Percentiles rank a stretch among this genome's conserved stretches.
These are phyloP conservation scores for Drosophila rhopaloa DNA, from an alignment of 1,140 invertebrate genomes.

Conservation along the genomic window DNA sequence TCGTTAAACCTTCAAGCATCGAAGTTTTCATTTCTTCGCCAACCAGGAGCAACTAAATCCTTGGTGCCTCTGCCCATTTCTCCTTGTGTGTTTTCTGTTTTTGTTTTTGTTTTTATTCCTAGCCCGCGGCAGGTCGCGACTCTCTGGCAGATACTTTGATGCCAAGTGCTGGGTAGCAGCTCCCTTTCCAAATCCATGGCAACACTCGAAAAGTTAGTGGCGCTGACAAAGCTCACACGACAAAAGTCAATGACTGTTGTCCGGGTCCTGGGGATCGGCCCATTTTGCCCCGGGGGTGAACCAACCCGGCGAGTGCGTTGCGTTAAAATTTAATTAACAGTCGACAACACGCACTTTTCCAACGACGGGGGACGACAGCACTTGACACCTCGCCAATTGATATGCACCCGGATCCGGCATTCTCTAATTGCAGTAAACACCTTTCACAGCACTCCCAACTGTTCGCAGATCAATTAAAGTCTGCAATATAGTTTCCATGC, in stretches of 20 bases:
- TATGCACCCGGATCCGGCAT: conserved; percentile 2
- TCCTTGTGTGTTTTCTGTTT: not conserved
- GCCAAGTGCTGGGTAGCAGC: conserved; percentile 35
- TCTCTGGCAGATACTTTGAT: conserved; percentile 54
- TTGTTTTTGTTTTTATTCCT: conserved; percentile 4
- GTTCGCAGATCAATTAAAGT: not conserved
- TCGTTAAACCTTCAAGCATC: conserved; percentile 81
- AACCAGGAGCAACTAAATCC: conserved; percentile 58
- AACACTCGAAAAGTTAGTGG: conserved; percentile 63
- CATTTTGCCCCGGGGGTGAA: conserved; percentile 1
- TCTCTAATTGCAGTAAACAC: conserved; percentile 9
- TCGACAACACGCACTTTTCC: conserved; percentile 41
- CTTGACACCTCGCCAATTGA: conserved; percentile 28
- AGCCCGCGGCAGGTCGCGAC: conserved; percentile 53
- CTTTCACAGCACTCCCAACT: not conserved
- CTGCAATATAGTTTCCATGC: not conserved
- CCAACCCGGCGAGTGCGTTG: conserved; percentile 54
- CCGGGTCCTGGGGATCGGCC: not conserved
- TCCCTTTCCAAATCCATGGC: conserved; percentile 28
- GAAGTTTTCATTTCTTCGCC: conserved; percentile 74
- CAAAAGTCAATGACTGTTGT: conserved; percentile 62
- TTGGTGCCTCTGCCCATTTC: conserved; percentile 11
- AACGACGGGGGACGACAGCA: not conserved
- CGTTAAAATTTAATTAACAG: conserved; percentile 71
- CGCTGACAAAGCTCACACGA: conserved; percentile 50